Conservation (phyloP, 2,113 vertebrate species). For the Raphicerus campestris region DNA sequence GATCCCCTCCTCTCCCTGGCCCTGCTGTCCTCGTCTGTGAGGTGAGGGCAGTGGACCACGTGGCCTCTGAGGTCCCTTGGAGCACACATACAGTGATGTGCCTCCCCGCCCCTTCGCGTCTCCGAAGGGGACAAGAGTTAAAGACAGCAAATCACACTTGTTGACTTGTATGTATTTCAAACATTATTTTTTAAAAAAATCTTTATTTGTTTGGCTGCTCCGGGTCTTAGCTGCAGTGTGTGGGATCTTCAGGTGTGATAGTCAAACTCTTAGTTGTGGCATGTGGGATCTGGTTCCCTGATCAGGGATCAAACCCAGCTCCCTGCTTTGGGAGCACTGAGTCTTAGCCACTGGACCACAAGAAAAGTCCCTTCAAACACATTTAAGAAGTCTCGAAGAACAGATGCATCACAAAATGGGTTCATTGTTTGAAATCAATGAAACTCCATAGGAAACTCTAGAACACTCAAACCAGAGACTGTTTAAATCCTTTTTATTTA, state of each 20-base stretch:
- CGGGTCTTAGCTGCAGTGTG: not conserved
- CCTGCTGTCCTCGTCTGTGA: not conserved
- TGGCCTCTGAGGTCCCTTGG: not conserved
- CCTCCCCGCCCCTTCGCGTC: fast-evolving
- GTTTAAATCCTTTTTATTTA: not conserved
- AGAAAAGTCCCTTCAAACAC: not conserved
- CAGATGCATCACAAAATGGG: not conserved
- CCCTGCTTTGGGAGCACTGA: not conserved
- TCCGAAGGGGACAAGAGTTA: not conserved
- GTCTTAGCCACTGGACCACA: not conserved
- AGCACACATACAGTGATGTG: fast-evolving
- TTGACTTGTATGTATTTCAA: not conserved
- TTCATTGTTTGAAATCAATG: not conserved
- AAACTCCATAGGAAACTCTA: not conserved
- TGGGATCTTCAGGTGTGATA: not conserved
- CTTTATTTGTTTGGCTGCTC: not conserved
- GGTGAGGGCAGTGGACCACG: not conserved
- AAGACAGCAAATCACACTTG: not conserved
- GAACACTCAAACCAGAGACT: not conserved
- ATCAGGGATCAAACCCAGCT: not conserved
- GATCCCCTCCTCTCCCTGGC: not conserved
- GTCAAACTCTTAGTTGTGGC: not conserved
- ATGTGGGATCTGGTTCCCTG: not conserved
- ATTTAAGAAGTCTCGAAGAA: not conserved
- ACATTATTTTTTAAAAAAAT: not conserved